Evolutionary conservation across 2,797 vertebrate species (phyloP).

Genomic region (Phaenicophaeus curvirostris): DNA sequence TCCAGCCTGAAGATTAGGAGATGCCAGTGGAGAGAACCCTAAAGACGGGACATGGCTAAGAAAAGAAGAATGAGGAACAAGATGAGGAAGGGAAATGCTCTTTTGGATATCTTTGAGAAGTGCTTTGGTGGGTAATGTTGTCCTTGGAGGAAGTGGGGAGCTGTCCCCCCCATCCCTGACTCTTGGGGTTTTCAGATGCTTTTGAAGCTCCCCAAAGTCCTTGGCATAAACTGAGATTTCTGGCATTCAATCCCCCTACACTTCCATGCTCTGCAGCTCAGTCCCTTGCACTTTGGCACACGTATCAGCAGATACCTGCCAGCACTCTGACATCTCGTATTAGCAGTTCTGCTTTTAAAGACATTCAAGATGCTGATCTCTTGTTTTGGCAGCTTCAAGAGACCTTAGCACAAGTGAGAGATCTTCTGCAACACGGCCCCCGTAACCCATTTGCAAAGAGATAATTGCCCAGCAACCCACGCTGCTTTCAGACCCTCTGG

Average conservation of each 20-base stretch:
- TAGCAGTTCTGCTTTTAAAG: neutral
- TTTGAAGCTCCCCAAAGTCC: neutral
- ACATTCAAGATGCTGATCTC: neutral
- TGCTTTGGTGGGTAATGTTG: neutral
- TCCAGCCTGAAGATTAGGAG: neutral
- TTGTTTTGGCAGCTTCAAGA: neutral
- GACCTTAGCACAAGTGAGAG: neutral
- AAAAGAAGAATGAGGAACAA: neutral
- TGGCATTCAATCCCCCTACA: neutral
- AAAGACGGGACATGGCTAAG: neutral
- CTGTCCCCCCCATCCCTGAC: rapidly evolving
- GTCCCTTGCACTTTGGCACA: neutral
- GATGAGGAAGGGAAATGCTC: rapidly evolving
- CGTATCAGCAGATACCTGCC: neutral
- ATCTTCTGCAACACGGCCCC: neutral
- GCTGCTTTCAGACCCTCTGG: neutral
- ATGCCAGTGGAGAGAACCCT: neutral
- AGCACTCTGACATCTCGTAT: neutral
- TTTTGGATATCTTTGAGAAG: neutral
- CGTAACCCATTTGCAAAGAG: neutral
- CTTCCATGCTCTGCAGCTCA: neutral
- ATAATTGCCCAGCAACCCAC: neutral
- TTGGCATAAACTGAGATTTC: neutral
- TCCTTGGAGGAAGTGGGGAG: neutral
- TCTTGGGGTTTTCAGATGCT: neutral